phyloP scores from a whole-genome alignment of 2,888 invertebrate genomes.

The Synanthedon tipuliformis region DNA sequence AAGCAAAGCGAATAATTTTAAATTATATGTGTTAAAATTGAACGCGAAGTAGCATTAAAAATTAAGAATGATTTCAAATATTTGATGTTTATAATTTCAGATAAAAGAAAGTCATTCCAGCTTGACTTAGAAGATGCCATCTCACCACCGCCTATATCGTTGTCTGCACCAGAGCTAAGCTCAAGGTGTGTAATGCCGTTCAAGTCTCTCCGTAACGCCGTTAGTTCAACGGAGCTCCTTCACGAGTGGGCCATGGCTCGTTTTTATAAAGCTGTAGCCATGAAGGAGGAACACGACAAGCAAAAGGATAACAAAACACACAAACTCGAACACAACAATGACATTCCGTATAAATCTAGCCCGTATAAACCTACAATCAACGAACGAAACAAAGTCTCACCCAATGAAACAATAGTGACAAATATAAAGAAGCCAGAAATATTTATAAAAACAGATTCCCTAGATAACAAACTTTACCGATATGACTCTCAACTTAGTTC shows the following conservation, averaged over 20 bases:
- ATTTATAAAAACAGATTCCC: constrained; percentile 40
- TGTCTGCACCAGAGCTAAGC: constrained; percentile 84
- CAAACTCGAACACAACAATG: constrained; percentile 20
- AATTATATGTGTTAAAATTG: too few species aligned
- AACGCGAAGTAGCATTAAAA: too few species aligned
- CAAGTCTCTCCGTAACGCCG: constrained; percentile 76
- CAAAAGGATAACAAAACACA: constrained; percentile 23
- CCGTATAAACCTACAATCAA: background rate
- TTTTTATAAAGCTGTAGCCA: constrained; percentile 81
- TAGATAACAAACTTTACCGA: constrained; percentile 35
- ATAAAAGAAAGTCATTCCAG: constrained; percentile 71
- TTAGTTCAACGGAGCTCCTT: constrained; percentile 85
- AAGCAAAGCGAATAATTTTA: too few species aligned
- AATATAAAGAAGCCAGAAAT: constrained; percentile 27
- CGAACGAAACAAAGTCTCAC: background rate
- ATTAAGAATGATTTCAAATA: background rate
- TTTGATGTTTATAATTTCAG: constrained; percentile 24
- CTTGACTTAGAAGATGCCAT: constrained; percentile 75
- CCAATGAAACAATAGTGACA: constrained; percentile 4
- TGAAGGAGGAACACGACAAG: constrained; percentile 75
- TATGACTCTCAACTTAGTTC: constrained; percentile 24
- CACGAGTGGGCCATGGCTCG: constrained; percentile 86
- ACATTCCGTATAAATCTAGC: constrained; percentile 46
- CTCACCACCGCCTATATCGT: constrained; percentile 82
- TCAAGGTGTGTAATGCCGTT: constrained; percentile 55